phyloP scores from a whole-genome alignment of 2,113 vertebrate genomes.

The Triplophysa tibetana region DNA sequence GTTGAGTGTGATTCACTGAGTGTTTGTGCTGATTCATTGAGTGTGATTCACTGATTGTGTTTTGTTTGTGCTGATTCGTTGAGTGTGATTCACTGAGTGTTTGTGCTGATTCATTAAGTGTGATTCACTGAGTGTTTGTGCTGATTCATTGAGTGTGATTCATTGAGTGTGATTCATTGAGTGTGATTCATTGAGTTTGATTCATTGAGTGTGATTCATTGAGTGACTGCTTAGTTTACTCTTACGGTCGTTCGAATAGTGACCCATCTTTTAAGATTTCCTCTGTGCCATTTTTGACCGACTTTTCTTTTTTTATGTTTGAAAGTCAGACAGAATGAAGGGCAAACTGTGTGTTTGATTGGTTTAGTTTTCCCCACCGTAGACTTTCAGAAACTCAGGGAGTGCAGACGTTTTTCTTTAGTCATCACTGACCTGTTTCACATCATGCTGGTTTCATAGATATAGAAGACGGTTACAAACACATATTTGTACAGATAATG shows the following conservation, averaged over 20 bases:
- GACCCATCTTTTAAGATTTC: neutral
- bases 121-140: too few species aligned
- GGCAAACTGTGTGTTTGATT: neutral
- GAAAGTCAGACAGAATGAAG: neutral
- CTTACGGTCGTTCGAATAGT: neutral
- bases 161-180: too few species aligned
- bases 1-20: too few species aligned
- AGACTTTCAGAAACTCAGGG: constrained; percentile 44
- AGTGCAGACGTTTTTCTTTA: constrained; percentile 7
- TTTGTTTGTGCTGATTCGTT: too few species aligned
- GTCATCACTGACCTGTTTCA: neutral
- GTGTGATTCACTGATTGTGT: too few species aligned
- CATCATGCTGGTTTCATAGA: neutral
- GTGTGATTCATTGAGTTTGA: too few species aligned
- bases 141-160: too few species aligned
- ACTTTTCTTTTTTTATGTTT: neutral
- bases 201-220: too few species aligned
- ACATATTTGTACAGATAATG: neutral
- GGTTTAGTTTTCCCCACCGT: neutral
- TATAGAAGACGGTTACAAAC: too few species aligned
- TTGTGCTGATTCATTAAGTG: too few species aligned
- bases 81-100: too few species aligned
- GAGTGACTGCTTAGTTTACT: neutral
- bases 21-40: too few species aligned
- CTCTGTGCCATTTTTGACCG: neutral